A percentile compares a stretch with the other conserved stretches of the same genome.
These are phyloP conservation scores for Crematogaster levior DNA, from an alignment of 2,888 invertebrate genomes.

Conservation along the genomic window DNA sequence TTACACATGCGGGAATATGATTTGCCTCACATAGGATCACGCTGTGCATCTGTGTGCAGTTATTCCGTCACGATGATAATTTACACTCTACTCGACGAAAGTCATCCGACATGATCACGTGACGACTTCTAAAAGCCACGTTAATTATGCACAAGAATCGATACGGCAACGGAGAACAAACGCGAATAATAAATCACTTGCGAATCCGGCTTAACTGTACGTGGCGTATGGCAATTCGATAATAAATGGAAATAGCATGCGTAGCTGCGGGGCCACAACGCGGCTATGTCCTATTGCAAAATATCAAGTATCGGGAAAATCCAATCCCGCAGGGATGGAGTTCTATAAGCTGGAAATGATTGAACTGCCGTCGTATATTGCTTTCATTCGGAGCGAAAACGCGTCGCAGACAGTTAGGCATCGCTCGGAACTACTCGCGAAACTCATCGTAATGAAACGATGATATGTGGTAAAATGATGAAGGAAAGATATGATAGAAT, in stretches of 20 bases:
- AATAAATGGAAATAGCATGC: constrained; percentile 56
- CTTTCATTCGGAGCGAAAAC: constrained; percentile 56
- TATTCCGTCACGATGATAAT: constrained; percentile 48
- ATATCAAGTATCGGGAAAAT: constrained; percentile 77
- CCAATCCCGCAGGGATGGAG: constrained; percentile 63
- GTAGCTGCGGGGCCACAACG: constrained; percentile 33
- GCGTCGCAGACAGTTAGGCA: constrained; percentile 69
- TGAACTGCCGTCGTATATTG: constrained; percentile 79
- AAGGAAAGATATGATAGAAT: constrained; percentile 19
- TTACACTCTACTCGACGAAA: constrained; percentile 39
- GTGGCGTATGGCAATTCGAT: constrained; percentile 45
- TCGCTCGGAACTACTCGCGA: constrained; percentile 65
- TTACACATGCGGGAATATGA: constrained; percentile 63
- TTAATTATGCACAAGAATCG: constrained; percentile 51
- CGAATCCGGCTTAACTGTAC: constrained; percentile 48
- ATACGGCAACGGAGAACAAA: constrained; percentile 34
- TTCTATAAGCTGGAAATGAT: constrained; percentile 80
- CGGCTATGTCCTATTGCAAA: constrained; percentile 53
- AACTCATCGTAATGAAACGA: constrained; percentile 38
- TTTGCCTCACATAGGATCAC: constrained; percentile 64
- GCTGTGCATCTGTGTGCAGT: constrained; percentile 59
- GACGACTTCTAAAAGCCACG: constrained; percentile 35
- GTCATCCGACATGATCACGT: constrained; percentile 35
- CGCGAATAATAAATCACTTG: constrained; percentile 51
- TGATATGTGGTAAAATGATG: constrained; percentile 17